Base-by-base conservation (phyloP, 2,888 invertebrate species). In the Cancer borealis region DNA sequence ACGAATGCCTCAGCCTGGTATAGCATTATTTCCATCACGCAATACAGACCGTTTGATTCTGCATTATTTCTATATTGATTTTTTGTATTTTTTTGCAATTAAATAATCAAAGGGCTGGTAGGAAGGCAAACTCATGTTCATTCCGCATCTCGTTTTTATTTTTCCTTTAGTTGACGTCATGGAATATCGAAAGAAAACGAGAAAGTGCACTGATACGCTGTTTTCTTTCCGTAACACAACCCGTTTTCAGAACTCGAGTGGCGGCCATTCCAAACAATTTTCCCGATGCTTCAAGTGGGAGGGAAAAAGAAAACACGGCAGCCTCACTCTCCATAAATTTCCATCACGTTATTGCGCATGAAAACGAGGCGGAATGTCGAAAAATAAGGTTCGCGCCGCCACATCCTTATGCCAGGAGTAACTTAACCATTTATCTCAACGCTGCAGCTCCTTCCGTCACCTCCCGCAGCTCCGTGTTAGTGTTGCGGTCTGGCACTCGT, bases 401-500 rank as follows among this genome's bases (percentile, higher is more conserved):
- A 21, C 88, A 10, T 73, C 21, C 60, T 73, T 73, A 26, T n/a
- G 73, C 5, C 73, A 73, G 73, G 26, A 73, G 26, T 26, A 73
- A 73, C 73, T 73, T 17, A 21, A 8, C 26, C 21, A 26, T 73
- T 73, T 73, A n/a, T 17, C 73, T 26, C 73, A 8, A 3, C 73
- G n/a, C 73, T n/a, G 73, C 26, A 73, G 21, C 73, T 6, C 26
- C 2, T 5, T 73, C 26, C 73, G 73, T 73, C 6, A 73, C 73
- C 73, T 8, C n/a, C n/a, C 73, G 1, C 66, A n/a, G 3, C 5
- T 0, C 66, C n/a, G 4, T 73, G 45, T 92, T n/a, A 73, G 21
- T 21, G 91, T 66, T 21, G 91, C 30, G 39, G 54, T 30, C 66
- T 26, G 91, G 8, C 90, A 21, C 90, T 60, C 90, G 90, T 60